A percentile compares a stretch with the other conserved stretches of the same genome.
phyloP scores from a whole-genome alignment of 2,113 vertebrate genomes.

The Campylomormyrus numenius region DNA sequence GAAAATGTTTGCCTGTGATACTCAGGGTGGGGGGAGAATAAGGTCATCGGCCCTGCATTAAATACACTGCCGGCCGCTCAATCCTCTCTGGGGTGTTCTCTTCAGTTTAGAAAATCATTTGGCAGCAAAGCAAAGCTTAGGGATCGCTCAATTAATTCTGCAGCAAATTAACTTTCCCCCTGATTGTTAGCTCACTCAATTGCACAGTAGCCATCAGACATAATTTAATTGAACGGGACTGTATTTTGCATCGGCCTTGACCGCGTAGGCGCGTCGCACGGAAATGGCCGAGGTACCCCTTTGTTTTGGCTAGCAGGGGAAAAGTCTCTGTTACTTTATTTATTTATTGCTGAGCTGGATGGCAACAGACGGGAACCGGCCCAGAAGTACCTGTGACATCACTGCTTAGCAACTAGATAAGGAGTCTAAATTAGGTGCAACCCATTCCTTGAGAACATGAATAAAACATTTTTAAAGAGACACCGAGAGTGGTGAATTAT shows the following conservation, averaged over 20 bases:
- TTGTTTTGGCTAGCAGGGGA: not conserved
- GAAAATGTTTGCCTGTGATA: not conserved
- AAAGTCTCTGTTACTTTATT: not conserved
- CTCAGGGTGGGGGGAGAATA: not conserved
- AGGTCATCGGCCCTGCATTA: not conserved
- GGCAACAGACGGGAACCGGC: not conserved
- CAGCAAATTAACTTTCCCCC: constrained; percentile 8
- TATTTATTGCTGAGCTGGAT: not conserved
- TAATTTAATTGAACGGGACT: not conserved
- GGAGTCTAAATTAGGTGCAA: constrained; percentile 1
- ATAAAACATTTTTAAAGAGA: constrained; percentile 23
- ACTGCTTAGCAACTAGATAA: constrained; percentile 13
- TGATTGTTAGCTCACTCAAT: constrained; percentile 11
- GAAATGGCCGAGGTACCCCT: not conserved
- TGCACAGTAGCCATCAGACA: constrained; percentile 3
- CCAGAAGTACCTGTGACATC: not conserved
- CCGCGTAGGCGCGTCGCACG: not conserved
- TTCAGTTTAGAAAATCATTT: constrained; percentile 1
- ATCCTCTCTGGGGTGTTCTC: not conserved
- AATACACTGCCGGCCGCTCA: not conserved
- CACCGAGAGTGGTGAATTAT: constrained; percentile 11
- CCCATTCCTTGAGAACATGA: constrained; percentile 19
- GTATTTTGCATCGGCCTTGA: not conserved
- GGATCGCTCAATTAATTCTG: constrained; percentile 8
- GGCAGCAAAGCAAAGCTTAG: constrained; percentile 2